Evolutionary conservation across 2,113 vertebrate genomes (phyloP), one percentile per base, ranked within the genome.

Genomic region (Aphelocoma coerulescens): DNA sequence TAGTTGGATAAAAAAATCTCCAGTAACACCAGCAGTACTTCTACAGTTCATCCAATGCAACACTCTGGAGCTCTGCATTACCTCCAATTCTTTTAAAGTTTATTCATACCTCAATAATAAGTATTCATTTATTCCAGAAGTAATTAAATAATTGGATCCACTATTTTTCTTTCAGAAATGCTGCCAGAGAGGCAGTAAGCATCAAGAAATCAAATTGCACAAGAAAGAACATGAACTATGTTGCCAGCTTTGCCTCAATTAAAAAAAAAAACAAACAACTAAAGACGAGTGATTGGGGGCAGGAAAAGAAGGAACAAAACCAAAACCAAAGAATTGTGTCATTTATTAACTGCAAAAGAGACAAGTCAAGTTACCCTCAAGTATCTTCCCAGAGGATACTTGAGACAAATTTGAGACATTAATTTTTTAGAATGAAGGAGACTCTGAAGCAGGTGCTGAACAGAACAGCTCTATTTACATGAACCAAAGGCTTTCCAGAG

Each of bases 211-310:
- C 32, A 69, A 88, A 89, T 1, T 66, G 26, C 28, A 62, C 11
- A 71, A 54, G n/a, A 74, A 95, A 16, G 8, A 88, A 46, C 9
- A 52, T 4, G 3, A 33, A 75, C 3, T 55, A 91, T 62, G 6
- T 20, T 63, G 28, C 9, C 20, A 78, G 6, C 7, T 46, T 39
- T 85, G 67, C 73, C 51, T 41, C 74, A 93, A 85, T 27, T 7
- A 16, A 48, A 68, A 39, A 46, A 10, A 35, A 37, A 41, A 10
- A 11, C 0, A 15, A 85, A 48, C 6, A 49, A 49, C 67, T 57
- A 13, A 35, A 82, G 14, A n/a, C 9, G 43, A 80, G 5, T 1
- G 2, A 48, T 2, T 2, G 0, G 16, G 16, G 18, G 3, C 28
- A 88, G 10, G 20, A 66, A 86, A 69, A 68, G 18, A 32, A 86